Evolutionary conservation across 2,888 invertebrate genomes (phyloP).

Genomic region (Tubiluchus corallicola): DNA sequence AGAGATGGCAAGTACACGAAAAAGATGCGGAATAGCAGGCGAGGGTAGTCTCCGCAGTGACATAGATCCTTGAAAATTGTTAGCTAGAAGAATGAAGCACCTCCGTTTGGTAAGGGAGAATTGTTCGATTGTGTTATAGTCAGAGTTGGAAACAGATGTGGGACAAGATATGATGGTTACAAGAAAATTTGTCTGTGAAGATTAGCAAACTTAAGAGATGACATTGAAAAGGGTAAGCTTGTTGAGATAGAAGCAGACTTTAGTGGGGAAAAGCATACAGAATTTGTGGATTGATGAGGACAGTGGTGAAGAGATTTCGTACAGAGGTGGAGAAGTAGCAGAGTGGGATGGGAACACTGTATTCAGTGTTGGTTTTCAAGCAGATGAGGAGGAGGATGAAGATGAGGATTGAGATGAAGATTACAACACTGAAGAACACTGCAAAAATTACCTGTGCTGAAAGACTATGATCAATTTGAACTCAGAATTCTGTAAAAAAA

Average conservation of each 20-base stretch:
- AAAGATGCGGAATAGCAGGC: too few relatives aligned
- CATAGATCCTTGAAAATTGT: neutral
- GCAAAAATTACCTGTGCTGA: too few relatives aligned
- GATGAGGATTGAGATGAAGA: neutral
- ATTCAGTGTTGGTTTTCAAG: neutral
- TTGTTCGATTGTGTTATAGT: neutral
- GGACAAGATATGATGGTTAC: neutral
- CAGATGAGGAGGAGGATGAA: neutral
- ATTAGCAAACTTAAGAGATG: neutral
- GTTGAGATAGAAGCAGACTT: neutral
- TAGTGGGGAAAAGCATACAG: neutral
- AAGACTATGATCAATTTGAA: too few relatives aligned
- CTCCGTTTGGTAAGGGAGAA: neutral
- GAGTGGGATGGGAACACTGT: neutral
- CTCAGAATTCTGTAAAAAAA: too few relatives aligned
- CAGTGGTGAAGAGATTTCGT: neutral
- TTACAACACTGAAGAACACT: too few relatives aligned
- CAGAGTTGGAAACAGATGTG: neutral
- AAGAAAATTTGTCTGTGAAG: neutral
- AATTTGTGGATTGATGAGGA: neutral
- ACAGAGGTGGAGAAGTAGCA: neutral
- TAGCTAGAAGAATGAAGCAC: neutral
- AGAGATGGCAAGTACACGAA: too few relatives aligned
- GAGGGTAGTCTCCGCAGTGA: too few relatives aligned
- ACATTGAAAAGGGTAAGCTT: neutral